Percentiles rank a stretch among this genome's conserved stretches.
phyloP scores from a whole-genome alignment of 2,113 vertebrate genomes.

The Myrmophylax atrothorax region DNA sequence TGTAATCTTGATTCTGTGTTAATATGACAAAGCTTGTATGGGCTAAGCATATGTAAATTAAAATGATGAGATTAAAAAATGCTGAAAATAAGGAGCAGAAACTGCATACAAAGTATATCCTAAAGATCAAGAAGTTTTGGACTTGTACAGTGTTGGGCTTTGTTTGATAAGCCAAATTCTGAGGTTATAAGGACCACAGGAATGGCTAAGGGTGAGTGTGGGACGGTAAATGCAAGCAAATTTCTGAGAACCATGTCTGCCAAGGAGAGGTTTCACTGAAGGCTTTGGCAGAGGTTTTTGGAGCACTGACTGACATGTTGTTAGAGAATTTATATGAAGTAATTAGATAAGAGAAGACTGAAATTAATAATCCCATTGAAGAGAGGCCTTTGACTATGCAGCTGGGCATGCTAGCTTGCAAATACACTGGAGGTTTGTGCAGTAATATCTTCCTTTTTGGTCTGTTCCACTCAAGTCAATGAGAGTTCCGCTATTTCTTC shows the following conservation, averaged over 20 bases:
- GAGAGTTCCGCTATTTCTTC: neutral
- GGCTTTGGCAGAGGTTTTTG: conserved; percentile 11
- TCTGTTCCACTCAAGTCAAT: neutral
- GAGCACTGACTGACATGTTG: neutral
- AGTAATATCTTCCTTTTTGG: neutral
- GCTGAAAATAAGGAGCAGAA: neutral
- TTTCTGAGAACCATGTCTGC: conserved; percentile 6
- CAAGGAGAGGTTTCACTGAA: neutral
- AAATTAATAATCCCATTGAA: conserved; percentile 34
- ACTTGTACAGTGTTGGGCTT: neutral
- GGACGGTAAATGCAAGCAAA: conserved; percentile 34
- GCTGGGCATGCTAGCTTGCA: neutral
- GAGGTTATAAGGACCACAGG: neutral
- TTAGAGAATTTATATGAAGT: neutral
- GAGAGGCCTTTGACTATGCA: neutral
- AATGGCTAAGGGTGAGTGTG: neutral
- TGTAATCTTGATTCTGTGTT: neutral
- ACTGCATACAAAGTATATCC: neutral
- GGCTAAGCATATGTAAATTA: neutral
- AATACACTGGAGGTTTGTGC: neutral
- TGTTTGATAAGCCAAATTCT: neutral
- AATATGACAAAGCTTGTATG: neutral
- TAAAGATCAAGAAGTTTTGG: neutral
- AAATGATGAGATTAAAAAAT: neutral
- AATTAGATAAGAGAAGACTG: neutral